A percentile compares a stretch with the other conserved stretches of the same genome.
phyloP scores from a whole-genome alignment of 2,113 vertebrate species.

The Empidonax traillii region DNA sequence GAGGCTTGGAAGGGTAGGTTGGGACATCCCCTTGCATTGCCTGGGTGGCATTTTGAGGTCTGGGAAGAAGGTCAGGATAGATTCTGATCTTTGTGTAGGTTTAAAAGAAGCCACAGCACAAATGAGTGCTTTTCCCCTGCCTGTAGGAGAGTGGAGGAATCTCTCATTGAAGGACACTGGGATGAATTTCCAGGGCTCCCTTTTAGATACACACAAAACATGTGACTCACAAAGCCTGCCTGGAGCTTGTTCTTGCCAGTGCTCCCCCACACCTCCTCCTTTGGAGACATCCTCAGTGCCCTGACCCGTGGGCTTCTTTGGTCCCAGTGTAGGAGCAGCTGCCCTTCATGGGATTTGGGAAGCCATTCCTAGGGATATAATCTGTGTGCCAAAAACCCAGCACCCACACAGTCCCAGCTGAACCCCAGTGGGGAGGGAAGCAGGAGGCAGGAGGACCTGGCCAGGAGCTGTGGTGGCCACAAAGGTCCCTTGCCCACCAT shows the following conservation, averaged over 20 bases:
- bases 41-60: neutral
- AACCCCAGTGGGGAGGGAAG: neutral
- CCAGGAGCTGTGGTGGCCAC: neutral
- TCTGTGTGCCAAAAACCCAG: neutral
- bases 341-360: neutral
- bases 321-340: neutral
- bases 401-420: rapidly evolving
- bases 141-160: neutral
- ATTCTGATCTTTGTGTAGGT: neutral
- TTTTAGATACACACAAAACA: rapidly evolving
- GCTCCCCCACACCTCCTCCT: too few species aligned
- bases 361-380: neutral
- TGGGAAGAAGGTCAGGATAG: neutral
- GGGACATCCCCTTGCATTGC: too few species aligned
- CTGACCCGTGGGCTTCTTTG: neutral
- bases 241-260: neutral
- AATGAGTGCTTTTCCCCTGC: neutral
- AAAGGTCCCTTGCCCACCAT: neutral
- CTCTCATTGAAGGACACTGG: too few species aligned
- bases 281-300: rapidly evolving
- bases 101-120: neutral
- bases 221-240: neutral
- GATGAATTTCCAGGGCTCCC: neutral
- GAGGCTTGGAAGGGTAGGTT: neutral
- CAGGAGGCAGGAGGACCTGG: neutral